These are phyloP conservation scores for Barbus barbus DNA, from an alignment of 2,113 vertebrate species.

Conservation along the genomic window DNA sequence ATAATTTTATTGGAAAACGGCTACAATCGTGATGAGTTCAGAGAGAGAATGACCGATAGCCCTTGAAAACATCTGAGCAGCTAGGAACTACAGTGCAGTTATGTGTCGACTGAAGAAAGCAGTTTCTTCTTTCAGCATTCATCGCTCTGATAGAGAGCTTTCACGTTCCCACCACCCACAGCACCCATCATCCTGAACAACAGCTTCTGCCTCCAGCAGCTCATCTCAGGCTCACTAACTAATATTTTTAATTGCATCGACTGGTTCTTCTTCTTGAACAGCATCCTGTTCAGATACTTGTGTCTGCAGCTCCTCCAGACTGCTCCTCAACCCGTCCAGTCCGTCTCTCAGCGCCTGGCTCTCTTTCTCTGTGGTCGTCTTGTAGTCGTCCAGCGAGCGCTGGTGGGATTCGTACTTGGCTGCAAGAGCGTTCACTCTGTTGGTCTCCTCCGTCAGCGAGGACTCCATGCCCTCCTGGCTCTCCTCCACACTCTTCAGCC, in stretches of 20 bases:
- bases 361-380: conserved; percentile 57
- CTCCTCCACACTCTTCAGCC: conserved; percentile 77
- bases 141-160: no score
- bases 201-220: no score
- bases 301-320: conserved; percentile 72
- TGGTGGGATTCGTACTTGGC: conserved; percentile 72
- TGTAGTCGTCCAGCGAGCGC: conserved; percentile 69
- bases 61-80: not conserved
- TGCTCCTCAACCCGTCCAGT: conserved; percentile 59
- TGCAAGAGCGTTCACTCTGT: conserved; percentile 73
- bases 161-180: no score
- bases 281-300: not conserved
- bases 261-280: no score
- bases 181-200: no score
- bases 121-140: no score
- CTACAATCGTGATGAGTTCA: conserved; percentile 47
- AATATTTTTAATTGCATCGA: no score
- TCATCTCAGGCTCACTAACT: not conserved
- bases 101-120: conserved; percentile 62
- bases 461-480: conserved; percentile 61
- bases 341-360: conserved; percentile 54
- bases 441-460: conserved; percentile 62
- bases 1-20: conserved; percentile 51
- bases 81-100: conserved; percentile 73
- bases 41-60: not conserved